Evolutionary conservation across 2,888 invertebrate genomes (phyloP).

Genomic region (Nineta flava): DNA sequence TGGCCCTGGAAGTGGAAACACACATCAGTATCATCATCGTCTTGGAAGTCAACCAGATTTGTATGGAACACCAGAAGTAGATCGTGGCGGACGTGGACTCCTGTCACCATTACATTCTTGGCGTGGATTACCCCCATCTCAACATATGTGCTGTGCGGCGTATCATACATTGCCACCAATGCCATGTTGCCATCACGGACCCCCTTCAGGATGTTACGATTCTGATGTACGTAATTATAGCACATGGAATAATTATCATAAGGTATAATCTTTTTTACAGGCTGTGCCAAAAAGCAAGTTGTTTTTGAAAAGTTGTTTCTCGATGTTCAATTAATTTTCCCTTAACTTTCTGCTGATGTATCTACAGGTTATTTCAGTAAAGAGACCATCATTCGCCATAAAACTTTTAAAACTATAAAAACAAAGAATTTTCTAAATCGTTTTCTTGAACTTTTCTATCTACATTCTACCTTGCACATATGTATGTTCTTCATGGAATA

Average conservation of each 20-base stretch:
- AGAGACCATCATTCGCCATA: too few relatives aligned
- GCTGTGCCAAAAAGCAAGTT: too few relatives aligned
- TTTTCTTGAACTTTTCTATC: too few relatives aligned
- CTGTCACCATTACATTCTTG: neutral
- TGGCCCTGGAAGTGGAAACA: constrained; percentile 7
- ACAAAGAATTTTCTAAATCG: too few relatives aligned
- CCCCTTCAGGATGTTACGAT: neutral
- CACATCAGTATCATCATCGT: constrained; percentile 13
- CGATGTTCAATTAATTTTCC: too few relatives aligned
- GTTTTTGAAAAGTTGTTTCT: too few relatives aligned
- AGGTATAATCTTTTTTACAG: constrained; percentile 3
- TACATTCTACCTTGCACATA: too few relatives aligned
- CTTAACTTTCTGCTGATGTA: too few relatives aligned
- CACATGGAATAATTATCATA: constrained; percentile 13
- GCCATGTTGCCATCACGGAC: constrained; percentile 22
- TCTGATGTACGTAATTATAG: constrained; percentile 20
- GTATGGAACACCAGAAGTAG: constrained; percentile 13
- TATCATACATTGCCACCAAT: constrained; percentile 23
- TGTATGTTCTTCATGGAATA: too few relatives aligned
- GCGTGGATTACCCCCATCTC: neutral
- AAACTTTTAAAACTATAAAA: too few relatives aligned
- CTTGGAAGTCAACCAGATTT: constrained; percentile 28
- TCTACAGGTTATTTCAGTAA: too few relatives aligned
- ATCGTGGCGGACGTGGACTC: neutral
- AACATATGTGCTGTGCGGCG: constrained; percentile 18